Percentiles rank a stretch among this genome's conserved stretches.
Conservation (phyloP, 2,113 vertebrate genomes). For the Hemibagrus wyckioides region DNA sequence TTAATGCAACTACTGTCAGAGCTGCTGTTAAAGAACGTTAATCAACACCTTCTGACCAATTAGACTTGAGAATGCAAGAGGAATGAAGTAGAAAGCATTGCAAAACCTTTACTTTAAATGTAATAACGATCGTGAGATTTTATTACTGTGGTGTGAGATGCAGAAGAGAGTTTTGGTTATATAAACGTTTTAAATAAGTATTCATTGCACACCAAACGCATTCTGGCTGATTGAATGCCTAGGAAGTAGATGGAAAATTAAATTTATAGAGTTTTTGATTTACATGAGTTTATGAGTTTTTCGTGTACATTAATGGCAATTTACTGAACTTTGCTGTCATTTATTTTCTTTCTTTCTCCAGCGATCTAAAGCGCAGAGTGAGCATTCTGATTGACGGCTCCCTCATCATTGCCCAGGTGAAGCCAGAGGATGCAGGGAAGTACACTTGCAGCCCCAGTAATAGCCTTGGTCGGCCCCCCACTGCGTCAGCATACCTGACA, state of each 20-base stretch:
- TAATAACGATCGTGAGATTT: neutral
- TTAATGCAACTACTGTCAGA: neutral
- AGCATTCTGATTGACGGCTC: conserved; percentile 96
- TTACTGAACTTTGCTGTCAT: neutral
- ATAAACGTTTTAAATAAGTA: neutral
- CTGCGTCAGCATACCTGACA: conserved; percentile 90
- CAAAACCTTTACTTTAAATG: neutral
- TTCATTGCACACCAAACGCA: neutral
- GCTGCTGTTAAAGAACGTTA: neutral
- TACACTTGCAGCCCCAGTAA: conserved; percentile 97
- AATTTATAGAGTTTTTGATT: neutral
- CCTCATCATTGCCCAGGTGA: conserved; percentile 93
- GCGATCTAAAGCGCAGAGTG: conserved; percentile 93
- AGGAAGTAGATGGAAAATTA: neutral
- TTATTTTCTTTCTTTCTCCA: conserved; percentile 57
- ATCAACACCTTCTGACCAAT: neutral
- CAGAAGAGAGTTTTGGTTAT: neutral
- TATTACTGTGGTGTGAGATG: neutral
- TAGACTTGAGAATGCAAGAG: neutral
- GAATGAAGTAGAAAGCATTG: neutral
- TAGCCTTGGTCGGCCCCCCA: conserved; percentile 92
- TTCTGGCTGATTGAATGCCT: neutral
- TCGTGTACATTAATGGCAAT: neutral
- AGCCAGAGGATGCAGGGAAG: conserved; percentile 93
- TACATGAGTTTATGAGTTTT: neutral